A percentile compares a stretch with the other conserved stretches of the same genome.
Evolutionary conservation across 2,797 vertebrate species (phyloP).

Genomic region (Malacoctenus gilli): DNA sequence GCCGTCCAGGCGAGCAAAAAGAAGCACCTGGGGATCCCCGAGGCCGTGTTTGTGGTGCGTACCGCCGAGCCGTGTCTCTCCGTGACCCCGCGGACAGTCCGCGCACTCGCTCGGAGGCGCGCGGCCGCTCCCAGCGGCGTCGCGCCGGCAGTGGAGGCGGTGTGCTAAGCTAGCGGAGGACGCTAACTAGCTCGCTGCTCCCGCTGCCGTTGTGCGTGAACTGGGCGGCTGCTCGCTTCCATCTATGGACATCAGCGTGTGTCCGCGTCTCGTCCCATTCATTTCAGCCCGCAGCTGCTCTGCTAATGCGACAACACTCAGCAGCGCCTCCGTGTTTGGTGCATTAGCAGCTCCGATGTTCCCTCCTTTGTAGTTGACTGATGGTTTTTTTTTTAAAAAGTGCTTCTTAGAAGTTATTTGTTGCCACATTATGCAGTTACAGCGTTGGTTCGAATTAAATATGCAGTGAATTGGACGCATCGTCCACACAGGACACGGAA

Average conservation of each 20-base stretch:
- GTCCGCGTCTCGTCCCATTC: too few species aligned
- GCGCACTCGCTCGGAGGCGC: accelerated
- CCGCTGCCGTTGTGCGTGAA: constrained; percentile 33
- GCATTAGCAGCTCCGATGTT: too few species aligned
- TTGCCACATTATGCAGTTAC: too few species aligned
- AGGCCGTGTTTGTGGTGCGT: constrained; percentile 93
- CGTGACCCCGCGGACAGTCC: accelerated
- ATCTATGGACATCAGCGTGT: constrained; percentile 56
- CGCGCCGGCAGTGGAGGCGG: constrained; percentile 24
- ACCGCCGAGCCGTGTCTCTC: constrained; percentile 14
- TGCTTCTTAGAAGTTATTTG: too few species aligned
- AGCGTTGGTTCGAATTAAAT: too few species aligned
- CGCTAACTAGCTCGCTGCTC: constrained; percentile 41
- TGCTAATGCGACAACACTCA: too few species aligned
- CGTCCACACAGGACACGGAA: too few species aligned
- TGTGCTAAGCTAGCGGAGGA: constrained; percentile 13
- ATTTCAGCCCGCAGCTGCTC: background rate
- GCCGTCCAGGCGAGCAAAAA: constrained; percentile 80
- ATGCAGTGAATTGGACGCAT: too few species aligned
- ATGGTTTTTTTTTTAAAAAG: too few species aligned
- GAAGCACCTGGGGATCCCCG: constrained; percentile 91
- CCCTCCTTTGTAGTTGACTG: too few species aligned
- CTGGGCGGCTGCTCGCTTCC: constrained; percentile 63
- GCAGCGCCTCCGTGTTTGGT: too few species aligned
- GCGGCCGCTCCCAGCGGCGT: background rate